Conservation (phyloP, 1,140 invertebrate genomes). For the Cherax quadricarinatus region DNA sequence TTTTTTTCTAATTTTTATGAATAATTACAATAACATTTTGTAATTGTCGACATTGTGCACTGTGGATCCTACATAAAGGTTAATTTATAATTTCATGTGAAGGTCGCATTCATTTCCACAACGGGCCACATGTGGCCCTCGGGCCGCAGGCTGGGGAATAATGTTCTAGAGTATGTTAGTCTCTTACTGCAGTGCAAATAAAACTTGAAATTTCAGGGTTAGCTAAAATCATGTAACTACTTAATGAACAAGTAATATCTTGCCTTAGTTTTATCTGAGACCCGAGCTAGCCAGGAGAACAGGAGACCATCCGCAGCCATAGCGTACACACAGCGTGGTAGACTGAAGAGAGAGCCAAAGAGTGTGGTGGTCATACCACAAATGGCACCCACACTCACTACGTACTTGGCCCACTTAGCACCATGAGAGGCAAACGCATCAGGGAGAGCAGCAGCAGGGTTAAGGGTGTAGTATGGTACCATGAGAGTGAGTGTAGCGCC, state of each 20-base stretch:
- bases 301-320: conserved; percentile 93
- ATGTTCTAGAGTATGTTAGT: no score
- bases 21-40: no score
- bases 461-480: conserved; percentile 86
- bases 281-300: conserved; percentile 86
- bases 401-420: conserved; percentile 87
- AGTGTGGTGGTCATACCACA: conserved; percentile 92
- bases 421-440: conserved; percentile 85
- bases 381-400: conserved; percentile 90
- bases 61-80: no score
- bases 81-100: no score
- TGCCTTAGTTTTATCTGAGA: conserved; percentile 85
- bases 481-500: conserved; percentile 89
- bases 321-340: conserved; percentile 90
- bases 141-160: no score
- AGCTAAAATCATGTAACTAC: not conserved
- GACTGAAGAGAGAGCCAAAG: conserved; percentile 88
- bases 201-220: no score
- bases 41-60: no score
- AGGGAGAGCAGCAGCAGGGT: conserved; percentile 88
- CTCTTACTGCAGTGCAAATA: no score
- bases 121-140: no score
- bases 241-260: not conserved
- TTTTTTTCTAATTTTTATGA: no score
- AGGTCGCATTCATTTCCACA: no score